Conservation (phyloP, 2,888 invertebrate genomes). For the Nomada flava region DNA sequence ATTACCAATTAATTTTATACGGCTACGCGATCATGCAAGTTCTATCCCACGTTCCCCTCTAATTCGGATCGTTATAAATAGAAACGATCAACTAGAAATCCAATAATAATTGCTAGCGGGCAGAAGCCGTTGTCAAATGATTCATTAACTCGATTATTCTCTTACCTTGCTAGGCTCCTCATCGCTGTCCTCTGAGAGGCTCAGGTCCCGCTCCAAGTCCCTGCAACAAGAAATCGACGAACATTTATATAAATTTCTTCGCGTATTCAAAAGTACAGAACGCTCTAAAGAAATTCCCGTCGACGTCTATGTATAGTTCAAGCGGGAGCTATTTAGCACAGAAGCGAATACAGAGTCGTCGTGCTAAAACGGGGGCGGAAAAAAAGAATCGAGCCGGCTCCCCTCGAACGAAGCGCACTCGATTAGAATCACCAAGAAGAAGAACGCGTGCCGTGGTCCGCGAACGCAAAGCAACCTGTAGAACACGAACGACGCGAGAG, state of each 20-base stretch:
- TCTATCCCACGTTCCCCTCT: not conserved
- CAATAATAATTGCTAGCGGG: not conserved
- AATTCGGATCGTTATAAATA: not conserved
- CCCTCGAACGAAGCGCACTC: slow-evolving; percentile 41
- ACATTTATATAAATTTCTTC: not conserved
- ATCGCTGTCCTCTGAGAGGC: slow-evolving; percentile 91
- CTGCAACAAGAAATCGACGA: slow-evolving; percentile 81
- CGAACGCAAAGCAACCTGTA: slow-evolving; percentile 57
- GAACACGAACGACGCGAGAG: slow-evolving; percentile 52
- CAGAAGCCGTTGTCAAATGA: not conserved
- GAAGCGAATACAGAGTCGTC: slow-evolving; percentile 17
- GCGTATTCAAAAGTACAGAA: not conserved
- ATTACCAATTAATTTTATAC: slow-evolving; percentile 32
- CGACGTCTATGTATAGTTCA: not conserved
- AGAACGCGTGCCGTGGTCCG: slow-evolving; percentile 23
- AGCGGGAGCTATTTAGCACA: slow-evolving; percentile 18
- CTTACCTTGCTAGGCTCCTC: slow-evolving; percentile 86
- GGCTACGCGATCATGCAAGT: not conserved
- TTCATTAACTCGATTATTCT: not conserved
- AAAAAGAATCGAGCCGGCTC: not conserved
- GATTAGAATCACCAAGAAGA: slow-evolving; percentile 59
- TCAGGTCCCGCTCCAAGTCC: slow-evolving; percentile 88
- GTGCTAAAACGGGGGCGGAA: not conserved
- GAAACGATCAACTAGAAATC: not conserved
- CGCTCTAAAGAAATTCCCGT: not conserved